phyloP scores from a whole-genome alignment of 2,113 vertebrate species.

The Corapipo altera region DNA sequence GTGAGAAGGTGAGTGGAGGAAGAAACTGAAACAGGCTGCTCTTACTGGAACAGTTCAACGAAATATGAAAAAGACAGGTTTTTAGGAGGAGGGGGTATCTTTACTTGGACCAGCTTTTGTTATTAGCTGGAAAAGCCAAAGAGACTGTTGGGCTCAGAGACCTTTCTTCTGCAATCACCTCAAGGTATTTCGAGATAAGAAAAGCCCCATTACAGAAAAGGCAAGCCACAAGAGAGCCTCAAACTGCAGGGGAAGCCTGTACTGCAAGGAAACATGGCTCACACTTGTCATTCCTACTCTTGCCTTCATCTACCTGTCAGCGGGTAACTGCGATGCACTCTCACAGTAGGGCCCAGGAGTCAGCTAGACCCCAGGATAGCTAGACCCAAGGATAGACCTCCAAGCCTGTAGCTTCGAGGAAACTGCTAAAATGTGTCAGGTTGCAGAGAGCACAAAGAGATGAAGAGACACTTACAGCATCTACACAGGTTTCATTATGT shows the following conservation, averaged over 20 bases:
- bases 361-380: background rate
- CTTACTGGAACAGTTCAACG: background rate
- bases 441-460: background rate
- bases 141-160: background rate
- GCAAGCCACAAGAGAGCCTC: background rate
- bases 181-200: background rate
- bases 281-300: background rate
- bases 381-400: background rate
- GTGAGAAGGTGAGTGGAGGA: background rate
- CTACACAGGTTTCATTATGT: background rate
- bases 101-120: background rate
- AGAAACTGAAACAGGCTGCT: background rate
- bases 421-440: background rate
- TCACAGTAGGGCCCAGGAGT: background rate
- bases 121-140: background rate
- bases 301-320: background rate
- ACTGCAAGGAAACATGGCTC: background rate
- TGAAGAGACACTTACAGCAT: background rate
- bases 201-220: background rate
- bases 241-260: background rate
- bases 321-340: background rate
- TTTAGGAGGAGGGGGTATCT: background rate
- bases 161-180: background rate
- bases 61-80: background rate
- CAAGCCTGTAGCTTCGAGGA: background rate